Evolutionary conservation across 1,140 invertebrate species (phyloP), one percentile per base, ranked within the genome.

Genomic region (Atta texana): DNA sequence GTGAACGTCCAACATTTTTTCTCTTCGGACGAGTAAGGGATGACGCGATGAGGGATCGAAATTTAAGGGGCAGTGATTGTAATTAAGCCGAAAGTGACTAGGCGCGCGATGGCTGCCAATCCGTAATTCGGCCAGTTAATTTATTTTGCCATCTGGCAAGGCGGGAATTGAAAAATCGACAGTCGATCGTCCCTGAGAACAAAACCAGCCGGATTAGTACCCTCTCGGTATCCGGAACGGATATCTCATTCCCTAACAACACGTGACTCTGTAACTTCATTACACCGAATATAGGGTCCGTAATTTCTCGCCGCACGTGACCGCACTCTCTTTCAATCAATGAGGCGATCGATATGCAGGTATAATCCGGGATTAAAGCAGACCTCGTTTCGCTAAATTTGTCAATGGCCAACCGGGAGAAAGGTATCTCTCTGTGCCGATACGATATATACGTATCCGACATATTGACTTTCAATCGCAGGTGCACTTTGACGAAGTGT

Each of bases 101-200:
- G 75, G 24, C 57, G 16, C 59, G 66, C 39, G n/a, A 81, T 24
- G 24, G 24, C 76, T 21, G 76, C 64, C 85, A 21, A 31, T 61
- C 31, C 88, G 90, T 93, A 92, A 93, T 92, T 93, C 91, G 72
- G 18, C 85, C 76, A 78, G 88, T 87, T 93, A 93, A 93, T 93
- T 93, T 93, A 93, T 93, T 93, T 93, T 92, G 88, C 92, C 91
- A 92, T 93, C 92, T 93, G 90, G 78, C 84, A 88, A 86, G 34
- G 76, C 31, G 68, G 74, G 64, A 16, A 31, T 59, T 75, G 88
- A 91, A 92, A 92, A 92, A 92, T 93, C 91, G 89, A 82, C 89
- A 55, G 59, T 72, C 77, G 82, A 78, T 57, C 63, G n/a, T 61
- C 14, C 18, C 39, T 75, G 80, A 84, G 69, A 84, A 84, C 71